A percentile compares a stretch with the other conserved stretches of the same genome.
Conservation (phyloP, 1,140 invertebrate species). For the Dendrolimus kikuchii region DNA sequence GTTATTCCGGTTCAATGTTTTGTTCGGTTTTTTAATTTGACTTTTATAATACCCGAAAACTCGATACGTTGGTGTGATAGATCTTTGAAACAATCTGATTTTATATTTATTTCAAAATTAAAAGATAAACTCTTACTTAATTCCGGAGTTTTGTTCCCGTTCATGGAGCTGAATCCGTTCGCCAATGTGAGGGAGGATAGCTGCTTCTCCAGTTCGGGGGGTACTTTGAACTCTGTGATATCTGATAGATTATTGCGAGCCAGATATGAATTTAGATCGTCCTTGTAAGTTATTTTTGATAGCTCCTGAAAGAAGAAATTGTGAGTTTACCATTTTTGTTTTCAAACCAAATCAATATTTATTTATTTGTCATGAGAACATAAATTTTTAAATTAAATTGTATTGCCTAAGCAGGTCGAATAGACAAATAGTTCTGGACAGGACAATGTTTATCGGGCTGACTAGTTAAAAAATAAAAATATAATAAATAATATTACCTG, state of each 20-base stretch:
- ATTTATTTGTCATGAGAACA: too few species aligned
- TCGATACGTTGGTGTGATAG: too few species aligned
- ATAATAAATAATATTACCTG: slow-evolving; percentile 40
- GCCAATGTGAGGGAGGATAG: slow-evolving; percentile 41
- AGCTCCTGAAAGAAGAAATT: slow-evolving; percentile 40
- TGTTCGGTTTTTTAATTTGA: too few species aligned
- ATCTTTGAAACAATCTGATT: too few species aligned
- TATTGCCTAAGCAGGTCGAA: too few species aligned
- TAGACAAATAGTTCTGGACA: too few species aligned
- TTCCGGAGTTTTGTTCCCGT: slow-evolving; percentile 39
- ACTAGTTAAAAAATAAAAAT: not conserved
- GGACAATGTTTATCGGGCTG: not conserved
- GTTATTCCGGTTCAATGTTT: too few species aligned
- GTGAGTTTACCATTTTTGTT: too few species aligned
- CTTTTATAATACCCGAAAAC: too few species aligned
- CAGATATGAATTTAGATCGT: slow-evolving; percentile 51
- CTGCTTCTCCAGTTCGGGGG: slow-evolving; percentile 48
- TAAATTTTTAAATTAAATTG: too few species aligned
- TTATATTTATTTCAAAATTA: not conserved
- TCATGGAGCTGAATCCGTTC: slow-evolving; percentile 46
- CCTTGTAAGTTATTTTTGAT: slow-evolving; percentile 61
- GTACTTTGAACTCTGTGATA: slow-evolving; percentile 52
- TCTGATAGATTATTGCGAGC: slow-evolving; percentile 43
- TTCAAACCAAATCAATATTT: too few species aligned
- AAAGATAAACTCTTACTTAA: slow-evolving; percentile 16